Conservation (phyloP, 2,888 invertebrate genomes). For the Globia sparganii region DNA sequence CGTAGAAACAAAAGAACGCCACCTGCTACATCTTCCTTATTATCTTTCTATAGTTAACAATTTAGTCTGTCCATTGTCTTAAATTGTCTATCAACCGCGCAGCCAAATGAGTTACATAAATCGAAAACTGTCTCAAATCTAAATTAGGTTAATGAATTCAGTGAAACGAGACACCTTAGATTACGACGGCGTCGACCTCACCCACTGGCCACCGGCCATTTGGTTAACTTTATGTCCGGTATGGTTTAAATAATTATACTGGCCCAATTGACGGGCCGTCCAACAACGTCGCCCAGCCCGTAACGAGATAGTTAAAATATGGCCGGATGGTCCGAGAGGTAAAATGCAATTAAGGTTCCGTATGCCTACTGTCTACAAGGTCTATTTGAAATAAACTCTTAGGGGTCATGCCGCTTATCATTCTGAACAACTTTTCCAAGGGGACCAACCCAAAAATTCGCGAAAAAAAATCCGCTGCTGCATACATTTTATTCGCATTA, state of each 20-base stretch:
- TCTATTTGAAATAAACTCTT: not conserved
- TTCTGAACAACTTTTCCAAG: not conserved
- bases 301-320: conserved; percentile 32
- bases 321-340: not conserved
- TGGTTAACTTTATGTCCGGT: conserved; percentile 40
- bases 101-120: conserved; percentile 4
- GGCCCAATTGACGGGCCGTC: conserved; percentile 4
- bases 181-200: conserved; percentile 13
- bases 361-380: not conserved
- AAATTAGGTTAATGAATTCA: conserved; percentile 51
- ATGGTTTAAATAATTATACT: conserved; percentile 43
- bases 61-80: not conserved
- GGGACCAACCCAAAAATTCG: not conserved
- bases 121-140: conserved; percentile 10
- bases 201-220: conserved; percentile 16
- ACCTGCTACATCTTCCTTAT: not conserved
- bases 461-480: not conserved
- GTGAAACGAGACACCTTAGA: conserved; percentile 33
- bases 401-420: no score
- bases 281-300: conserved; percentile 5
- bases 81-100: not conserved
- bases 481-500: not conserved
- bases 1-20: not conserved
- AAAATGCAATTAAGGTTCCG: conserved; percentile 19
- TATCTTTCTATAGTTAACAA: not conserved